Percentiles rank a stretch among this genome's conserved stretches.
These are phyloP conservation scores for Solenopsis invicta DNA, from an alignment of 1,140 invertebrate genomes.

Conservation along the genomic window DNA sequence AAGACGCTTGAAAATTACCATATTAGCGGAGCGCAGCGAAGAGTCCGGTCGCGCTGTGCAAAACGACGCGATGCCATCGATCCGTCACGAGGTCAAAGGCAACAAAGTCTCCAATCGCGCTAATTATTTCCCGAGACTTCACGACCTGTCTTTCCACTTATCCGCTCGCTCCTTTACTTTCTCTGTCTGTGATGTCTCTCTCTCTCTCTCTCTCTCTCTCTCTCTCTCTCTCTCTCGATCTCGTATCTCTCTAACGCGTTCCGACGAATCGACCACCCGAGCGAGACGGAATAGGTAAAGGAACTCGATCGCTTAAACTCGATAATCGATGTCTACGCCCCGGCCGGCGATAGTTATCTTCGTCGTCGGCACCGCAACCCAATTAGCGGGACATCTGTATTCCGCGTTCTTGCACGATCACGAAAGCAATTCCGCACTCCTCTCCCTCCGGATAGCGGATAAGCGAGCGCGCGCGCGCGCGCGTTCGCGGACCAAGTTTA, in stretches of 20 bases:
- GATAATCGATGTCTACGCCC: slow-evolving; percentile 49
- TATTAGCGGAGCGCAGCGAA: slow-evolving; percentile 37
- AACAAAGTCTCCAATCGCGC: slow-evolving; percentile 23
- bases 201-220: slow-evolving; percentile 35
- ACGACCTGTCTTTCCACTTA: neutral
- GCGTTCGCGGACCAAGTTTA: slow-evolving; percentile 42
- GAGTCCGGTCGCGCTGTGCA: neutral
- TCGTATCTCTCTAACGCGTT: slow-evolving; percentile 40
- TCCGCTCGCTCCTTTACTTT: neutral
- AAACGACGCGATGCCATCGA: slow-evolving; percentile 32
- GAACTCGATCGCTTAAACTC: slow-evolving; percentile 47
- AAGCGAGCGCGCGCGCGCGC: neutral
- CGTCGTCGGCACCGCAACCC: slow-evolving; percentile 47
- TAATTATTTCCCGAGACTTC: slow-evolving; percentile 58
- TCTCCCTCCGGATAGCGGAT: slow-evolving; percentile 29
- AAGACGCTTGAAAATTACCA: slow-evolving; percentile 70
- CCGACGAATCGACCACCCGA: slow-evolving; percentile 19
- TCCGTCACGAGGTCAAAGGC: slow-evolving; percentile 1
- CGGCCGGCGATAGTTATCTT: slow-evolving; percentile 46
- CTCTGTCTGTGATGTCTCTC: neutral
- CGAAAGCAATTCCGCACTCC: slow-evolving; percentile 45
- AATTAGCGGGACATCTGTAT: slow-evolving; percentile 68
- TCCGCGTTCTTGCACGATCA: slow-evolving; percentile 62
- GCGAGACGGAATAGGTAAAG: neutral
- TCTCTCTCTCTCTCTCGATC: slow-evolving; percentile 19